Conservation (phyloP, 2,113 vertebrate species). For the Macheiramphus alcinus region DNA sequence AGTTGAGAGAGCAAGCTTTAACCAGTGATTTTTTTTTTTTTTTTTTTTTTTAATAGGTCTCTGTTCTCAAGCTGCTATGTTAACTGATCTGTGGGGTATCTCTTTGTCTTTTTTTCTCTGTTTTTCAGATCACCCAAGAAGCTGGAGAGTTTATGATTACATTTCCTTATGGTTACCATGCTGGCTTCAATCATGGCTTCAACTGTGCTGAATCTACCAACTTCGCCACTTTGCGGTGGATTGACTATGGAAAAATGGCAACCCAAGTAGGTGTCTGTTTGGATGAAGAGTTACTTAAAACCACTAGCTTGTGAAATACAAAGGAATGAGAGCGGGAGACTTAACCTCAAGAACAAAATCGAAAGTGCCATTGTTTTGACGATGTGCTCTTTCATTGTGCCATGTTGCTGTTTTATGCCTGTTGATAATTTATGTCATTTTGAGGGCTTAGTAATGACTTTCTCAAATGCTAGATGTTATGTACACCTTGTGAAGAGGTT, state of each 20-base stretch:
- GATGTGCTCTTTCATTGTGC: accelerated
- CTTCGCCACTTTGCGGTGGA: conserved; percentile 95
- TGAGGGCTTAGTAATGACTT: not conserved
- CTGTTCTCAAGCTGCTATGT: not conserved
- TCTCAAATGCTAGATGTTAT: not conserved
- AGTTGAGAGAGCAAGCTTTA: not conserved
- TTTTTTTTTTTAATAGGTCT: not conserved
- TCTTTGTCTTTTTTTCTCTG: not conserved
- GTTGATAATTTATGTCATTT: not conserved
- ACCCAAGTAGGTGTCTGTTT: conserved; percentile 79
- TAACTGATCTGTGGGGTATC: not conserved
- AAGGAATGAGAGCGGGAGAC: accelerated
- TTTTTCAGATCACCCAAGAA: conserved; percentile 90
- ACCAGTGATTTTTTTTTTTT: not conserved
- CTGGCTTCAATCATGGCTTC: conserved; percentile 98
- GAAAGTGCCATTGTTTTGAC: not conserved
- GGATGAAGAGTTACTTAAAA: not conserved
- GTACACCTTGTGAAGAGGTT: not conserved
- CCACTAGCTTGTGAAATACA: not conserved
- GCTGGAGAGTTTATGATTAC: conserved; percentile 98
- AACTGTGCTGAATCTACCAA: conserved; percentile 98
- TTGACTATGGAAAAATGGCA: conserved; percentile 96
- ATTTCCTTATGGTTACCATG: conserved; percentile 95
- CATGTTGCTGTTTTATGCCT: accelerated
- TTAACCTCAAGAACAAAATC: not conserved